Conservation (phyloP, 2,113 vertebrate genomes). For the Cairina moschata region DNA sequence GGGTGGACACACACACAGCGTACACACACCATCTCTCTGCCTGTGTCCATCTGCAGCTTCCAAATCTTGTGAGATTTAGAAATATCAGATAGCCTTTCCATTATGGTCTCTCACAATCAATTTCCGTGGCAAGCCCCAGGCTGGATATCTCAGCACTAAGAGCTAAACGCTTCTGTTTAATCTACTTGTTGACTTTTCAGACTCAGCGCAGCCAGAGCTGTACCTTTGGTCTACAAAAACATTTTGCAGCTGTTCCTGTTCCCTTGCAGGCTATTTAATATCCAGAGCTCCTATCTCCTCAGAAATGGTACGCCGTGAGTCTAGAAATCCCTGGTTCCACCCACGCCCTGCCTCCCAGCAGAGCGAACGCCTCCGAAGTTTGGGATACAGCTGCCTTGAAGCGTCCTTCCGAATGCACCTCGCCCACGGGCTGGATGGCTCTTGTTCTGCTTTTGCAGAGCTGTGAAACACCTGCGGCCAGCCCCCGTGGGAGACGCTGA, state of each 20-base stretch:
- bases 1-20: neutral
- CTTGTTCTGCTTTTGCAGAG: accelerated
- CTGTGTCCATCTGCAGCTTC: neutral
- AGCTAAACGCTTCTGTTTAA: neutral
- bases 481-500: accelerated
- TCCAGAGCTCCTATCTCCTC: neutral
- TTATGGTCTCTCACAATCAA: neutral
- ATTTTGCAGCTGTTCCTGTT: neutral
- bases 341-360: neutral
- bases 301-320: neutral
- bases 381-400: neutral
- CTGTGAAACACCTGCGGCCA: neutral
- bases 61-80: neutral
- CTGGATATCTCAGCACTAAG: neutral
- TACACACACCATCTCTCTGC: neutral
- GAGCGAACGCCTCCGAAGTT: neutral
- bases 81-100: neutral
- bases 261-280: neutral
- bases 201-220: neutral
- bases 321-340: neutral
- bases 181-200: constrained; percentile 18
- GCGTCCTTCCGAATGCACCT: neutral
- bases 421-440: accelerated
- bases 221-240: neutral
- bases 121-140: neutral